Conservation (phyloP, 2,888 invertebrate genomes). For the Leucania comma region DNA sequence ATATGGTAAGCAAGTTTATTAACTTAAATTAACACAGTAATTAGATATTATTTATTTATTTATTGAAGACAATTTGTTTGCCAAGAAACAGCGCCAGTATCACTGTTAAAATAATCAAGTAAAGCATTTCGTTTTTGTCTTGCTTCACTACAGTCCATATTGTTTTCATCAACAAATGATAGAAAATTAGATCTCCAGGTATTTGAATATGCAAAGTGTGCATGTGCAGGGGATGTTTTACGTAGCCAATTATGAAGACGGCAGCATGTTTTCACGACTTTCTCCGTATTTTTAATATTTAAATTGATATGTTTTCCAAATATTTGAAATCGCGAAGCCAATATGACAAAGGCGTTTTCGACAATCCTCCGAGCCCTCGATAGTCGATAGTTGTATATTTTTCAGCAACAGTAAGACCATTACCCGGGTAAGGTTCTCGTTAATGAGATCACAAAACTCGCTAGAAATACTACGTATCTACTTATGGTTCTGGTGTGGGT, state of each 20-base stretch:
- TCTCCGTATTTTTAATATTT: conserved; percentile 41
- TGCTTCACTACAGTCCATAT: conserved; percentile 37
- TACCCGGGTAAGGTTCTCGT: no score
- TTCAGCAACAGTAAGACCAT: no score
- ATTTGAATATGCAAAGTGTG: conserved; percentile 34
- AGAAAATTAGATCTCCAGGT: conserved; percentile 39
- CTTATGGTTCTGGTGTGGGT: no score
- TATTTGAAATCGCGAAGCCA: conserved; percentile 14
- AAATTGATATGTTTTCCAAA: conserved; percentile 44
- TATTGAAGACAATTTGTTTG: conserved; percentile 38
- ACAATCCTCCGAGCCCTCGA: no score
- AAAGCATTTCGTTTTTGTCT: conserved; percentile 40
- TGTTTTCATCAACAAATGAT: conserved; percentile 38
- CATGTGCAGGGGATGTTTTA: conserved; percentile 31
- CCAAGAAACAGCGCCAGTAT: conserved; percentile 37
- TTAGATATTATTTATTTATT: conserved; percentile 40
- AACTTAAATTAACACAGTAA: conserved; percentile 41
- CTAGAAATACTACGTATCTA: no score
- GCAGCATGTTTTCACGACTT: conserved; percentile 43
- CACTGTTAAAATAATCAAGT: conserved; percentile 39
- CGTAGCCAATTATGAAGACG: conserved; percentile 48
- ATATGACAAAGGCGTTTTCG: no score
- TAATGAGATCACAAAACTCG: no score
- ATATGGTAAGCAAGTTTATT: conserved; percentile 38
- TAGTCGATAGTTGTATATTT: no score